Base-by-base conservation (phyloP, 2,113 vertebrate species). In the Falco punctatus region DNA sequence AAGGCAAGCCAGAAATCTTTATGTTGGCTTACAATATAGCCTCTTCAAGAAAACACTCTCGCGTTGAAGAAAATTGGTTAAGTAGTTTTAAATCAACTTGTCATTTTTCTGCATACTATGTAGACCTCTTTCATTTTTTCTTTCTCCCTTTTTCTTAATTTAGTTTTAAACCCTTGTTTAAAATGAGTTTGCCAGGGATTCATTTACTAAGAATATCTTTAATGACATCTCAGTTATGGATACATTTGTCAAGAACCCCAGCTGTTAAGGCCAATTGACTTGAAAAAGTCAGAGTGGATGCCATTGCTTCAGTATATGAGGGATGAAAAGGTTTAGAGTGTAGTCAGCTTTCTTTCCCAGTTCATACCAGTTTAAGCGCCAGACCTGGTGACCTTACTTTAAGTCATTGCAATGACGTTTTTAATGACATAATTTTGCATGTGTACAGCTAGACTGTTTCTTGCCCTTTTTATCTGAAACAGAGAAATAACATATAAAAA, bases 171-270 rank as follows among this genome's bases (percentile, higher is more conserved):
- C 10, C 20, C 40, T 77, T 88, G 66, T 92, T 94, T 94, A 95
- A 94, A 94, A 91, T 58, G 15, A 73, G 24, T 82, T 94, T 95
- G 44, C 84, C 87, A 94, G 30, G 35, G 87, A 82, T 85, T 86
- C 11, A 70, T 93, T 93, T 91, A 58, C 93, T 91, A 97, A 94
- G 73, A 94, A 95, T 96, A 96, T 94, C 81, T 72, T 94, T 96
- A 94, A 88, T 77, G 81, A 94, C 81, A 96, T 95, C 70, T 90
- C 66, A 73, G 54, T 94, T 93, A 90, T 32, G 54, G 74, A 91
- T 90, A 69, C 27, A 80, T 93, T 91, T 91, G 62, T 93, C 84
- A 94, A 91, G 74, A 96, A 61, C 33, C 26, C 62, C 84, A 91
- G 54, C 58, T 95, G 62, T 55, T 90, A 90, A 85, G 81, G 86